Evolutionary conservation across 2,797 vertebrate genomes (phyloP), one percentile per base, ranked within the genome.

Genomic region (Brachyalestes nurse): DNA sequence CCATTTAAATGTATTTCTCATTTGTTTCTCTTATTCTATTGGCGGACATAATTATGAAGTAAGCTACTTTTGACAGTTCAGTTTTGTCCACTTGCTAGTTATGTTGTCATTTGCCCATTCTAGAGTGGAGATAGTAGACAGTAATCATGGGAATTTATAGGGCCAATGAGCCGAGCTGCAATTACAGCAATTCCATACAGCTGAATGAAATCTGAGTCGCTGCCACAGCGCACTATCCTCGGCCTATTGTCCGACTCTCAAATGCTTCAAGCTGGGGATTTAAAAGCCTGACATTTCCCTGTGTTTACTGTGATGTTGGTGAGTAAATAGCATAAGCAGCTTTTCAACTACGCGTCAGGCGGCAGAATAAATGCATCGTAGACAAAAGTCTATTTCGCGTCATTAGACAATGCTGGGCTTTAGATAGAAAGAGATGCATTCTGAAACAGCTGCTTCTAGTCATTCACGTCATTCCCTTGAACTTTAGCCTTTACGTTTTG

Each of bases 271-370:
- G 57, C 55, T 64, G 21, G 17, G 42, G 34, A 80, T 73, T 61
- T 53, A 51, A 82, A 72, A 45, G 57, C 40, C 19, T 75, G 64
- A 75, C 71, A 80, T 80, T 82, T 80, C 34, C 28, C 69, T 67
- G 40, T 53, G 21, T 45, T 65, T 62, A 13, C 61, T 77, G 57
- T 57, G 40, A 79, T 74, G 67, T 19, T 49, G 70, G 42, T 58
- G 38, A 58, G 28, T 58, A 64, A 75, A 66, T 38, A 60, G 19
- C n/a, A 79, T 58, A 78, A 75, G 67, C 65, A 23, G 23, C 2
- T 25, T 81, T 78, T 65, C 60, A 67, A 51, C 8, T 2, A 6
- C 61, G 16, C 42, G 12, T n/a, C 38, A 65, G 70, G 42, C 40
- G 16, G 34, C 14, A 65, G 16, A 55, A 72, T 53, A 34, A 57